These are phyloP conservation scores for Megaceryle maxima DNA, from an alignment of 2,113 vertebrate genomes.

Conservation along the genomic window DNA sequence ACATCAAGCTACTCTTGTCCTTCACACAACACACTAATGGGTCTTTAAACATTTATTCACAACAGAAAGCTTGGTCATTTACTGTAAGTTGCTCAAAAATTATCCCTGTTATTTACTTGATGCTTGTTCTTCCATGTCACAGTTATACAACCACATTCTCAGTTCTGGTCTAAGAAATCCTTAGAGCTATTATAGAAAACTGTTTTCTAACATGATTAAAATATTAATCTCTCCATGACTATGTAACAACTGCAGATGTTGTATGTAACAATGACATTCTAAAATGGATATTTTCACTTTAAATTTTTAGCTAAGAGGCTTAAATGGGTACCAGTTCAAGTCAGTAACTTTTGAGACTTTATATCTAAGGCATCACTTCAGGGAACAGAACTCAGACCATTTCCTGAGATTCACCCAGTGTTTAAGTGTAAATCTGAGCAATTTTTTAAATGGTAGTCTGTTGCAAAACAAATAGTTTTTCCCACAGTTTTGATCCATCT, in stretches of 20 bases:
- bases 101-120: not conserved
- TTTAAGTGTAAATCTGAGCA: not conserved
- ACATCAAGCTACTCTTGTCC: not conserved
- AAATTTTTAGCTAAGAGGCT: not conserved
- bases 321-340: not conserved
- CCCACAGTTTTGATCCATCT: not conserved
- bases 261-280: not conserved
- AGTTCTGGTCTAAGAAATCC: not conserved
- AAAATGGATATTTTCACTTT: not conserved
- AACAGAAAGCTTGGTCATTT: not conserved
- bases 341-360: not conserved
- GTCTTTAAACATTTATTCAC: not conserved
- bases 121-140: not conserved
- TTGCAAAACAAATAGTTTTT: not conserved
- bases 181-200: not conserved
- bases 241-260: not conserved
- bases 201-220: not conserved
- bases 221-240: not conserved
- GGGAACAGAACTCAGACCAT: not conserved
- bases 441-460: not conserved
- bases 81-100: not conserved
- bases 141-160: not conserved
- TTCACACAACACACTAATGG: not conserved
- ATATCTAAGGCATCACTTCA: not conserved
- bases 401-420: not conserved